Base-by-base conservation (phyloP, 92 coral and sea anemone genomes). In the Meandrina meandrites region DNA sequence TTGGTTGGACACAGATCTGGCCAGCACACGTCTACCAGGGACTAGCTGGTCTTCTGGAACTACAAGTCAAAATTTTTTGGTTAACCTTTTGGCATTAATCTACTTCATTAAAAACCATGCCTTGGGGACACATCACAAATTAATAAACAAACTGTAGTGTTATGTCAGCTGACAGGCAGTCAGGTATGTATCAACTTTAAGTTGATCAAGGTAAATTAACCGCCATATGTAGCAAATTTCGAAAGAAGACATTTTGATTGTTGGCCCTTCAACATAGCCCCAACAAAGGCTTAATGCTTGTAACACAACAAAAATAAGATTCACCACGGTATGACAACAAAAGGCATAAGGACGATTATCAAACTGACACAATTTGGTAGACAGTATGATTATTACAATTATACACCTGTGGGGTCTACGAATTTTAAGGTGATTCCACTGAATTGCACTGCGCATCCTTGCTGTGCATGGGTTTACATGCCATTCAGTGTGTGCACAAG, bases 21-120 rank as follows among this genome's bases (percentile, higher is more conserved):
- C 97, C 45, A 88, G 88, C 54, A 97, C 91, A 60, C 98, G 94
- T 80, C 91, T 84, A 35, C 99, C 99, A 54, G 99, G 94, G 36
- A 96, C 90, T 3, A 95, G 68, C 78, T 93, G 96, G 71, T 88
- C 98, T 83, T 90, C 89, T 47, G 96, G 93, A 42, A 93, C 99
- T 96, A 81, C 1, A 75, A 83, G 21, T n/a, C 30, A 56, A 30
- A 13, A 71, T 50, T 31, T 51, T 3, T 22, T 2, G 0, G n/a
- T 17, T 3, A 72, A 34, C 0, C 45, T 72, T 72, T n/a, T n/a
- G n/a, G n/a, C n/a, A n/a, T n/a, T n/a, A n/a, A 64, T n/a, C 70
- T 64, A 13, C 70, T 24, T 3, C 0, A 0, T n/a, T 64, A 64
- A 64, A 27, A 64, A 10, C 34, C 1, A 64, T 64, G 32, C 32